Conservation (phyloP, 2,888 invertebrate genomes). For the Zeuzera pyrina region DNA sequence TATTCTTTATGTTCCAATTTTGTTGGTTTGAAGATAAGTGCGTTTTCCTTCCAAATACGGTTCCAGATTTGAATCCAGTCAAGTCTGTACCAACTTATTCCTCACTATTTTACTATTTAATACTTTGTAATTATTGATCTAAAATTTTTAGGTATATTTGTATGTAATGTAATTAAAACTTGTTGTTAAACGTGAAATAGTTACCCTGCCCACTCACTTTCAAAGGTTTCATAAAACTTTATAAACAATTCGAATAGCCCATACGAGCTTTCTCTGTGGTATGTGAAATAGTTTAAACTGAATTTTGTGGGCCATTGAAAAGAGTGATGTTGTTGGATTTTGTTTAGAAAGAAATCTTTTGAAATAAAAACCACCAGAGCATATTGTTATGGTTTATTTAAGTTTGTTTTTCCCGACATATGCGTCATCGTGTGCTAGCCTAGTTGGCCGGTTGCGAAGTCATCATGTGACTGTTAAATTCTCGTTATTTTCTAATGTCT, state of each 20-base stretch:
- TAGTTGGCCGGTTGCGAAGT: constrained; percentile 29
- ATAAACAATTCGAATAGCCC: constrained; percentile 21
- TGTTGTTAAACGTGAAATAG: too few species aligned
- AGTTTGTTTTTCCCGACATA: constrained; percentile 39
- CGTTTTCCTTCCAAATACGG: too few species aligned
- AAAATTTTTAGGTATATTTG: too few species aligned
- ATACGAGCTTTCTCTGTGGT: constrained; percentile 18
- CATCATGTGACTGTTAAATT: constrained; percentile 52
- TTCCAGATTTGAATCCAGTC: too few species aligned
- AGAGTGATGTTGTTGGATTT: constrained; percentile 35
- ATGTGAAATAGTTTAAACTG: constrained; percentile 28
- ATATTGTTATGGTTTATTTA: constrained; percentile 56
- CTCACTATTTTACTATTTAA: too few species aligned
- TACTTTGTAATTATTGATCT: too few species aligned
- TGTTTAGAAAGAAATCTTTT: constrained; percentile 33
- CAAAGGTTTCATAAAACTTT: constrained; percentile 22
- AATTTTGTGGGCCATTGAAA: constrained; percentile 36
- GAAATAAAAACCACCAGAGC: constrained; percentile 34
- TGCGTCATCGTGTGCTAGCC: constrained; percentile 49
- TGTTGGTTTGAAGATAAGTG: too few species aligned
- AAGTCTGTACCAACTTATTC: too few species aligned
- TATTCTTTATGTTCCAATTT: too few species aligned
- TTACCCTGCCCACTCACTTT: constrained; percentile 1
- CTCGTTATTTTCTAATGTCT: constrained; percentile 41
- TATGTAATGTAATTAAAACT: too few species aligned